These are phyloP conservation scores for Virgularia gustaviana DNA, from an alignment of 92 coral and sea anemone genomes.

Conservation along the genomic window DNA sequence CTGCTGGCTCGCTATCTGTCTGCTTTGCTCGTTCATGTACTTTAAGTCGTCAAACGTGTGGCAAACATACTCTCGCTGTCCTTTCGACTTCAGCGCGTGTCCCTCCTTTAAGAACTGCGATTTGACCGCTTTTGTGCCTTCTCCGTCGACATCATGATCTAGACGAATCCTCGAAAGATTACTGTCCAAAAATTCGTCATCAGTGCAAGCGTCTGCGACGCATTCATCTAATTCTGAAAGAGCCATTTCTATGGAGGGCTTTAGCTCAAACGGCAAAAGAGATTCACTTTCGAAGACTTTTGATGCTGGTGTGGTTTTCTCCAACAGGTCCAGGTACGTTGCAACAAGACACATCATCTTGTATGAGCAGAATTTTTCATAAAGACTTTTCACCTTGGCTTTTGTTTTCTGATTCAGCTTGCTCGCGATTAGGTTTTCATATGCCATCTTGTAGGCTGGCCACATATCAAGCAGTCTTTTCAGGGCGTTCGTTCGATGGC, in stretches of 20 bases:
- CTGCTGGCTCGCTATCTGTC: conserved; percentile 8
- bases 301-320: conserved; percentile 13
- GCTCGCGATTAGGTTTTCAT: conserved; percentile 14
- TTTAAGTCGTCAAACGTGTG: conserved; percentile 5
- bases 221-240: conserved; percentile 12
- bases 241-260: conserved; percentile 4
- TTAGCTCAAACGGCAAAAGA: conserved; percentile 5
- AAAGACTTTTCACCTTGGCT: not conserved
- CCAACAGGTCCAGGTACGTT: conserved; percentile 5
- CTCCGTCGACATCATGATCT: not conserved
- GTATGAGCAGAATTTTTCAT: conserved; percentile 15
- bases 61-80: not conserved
- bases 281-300: conserved; percentile 23
- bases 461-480: not conserved
- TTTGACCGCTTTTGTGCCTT: too few species aligned
- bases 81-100: conserved; percentile 1
- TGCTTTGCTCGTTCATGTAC: conserved; percentile 7
- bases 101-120: conserved; percentile 16
- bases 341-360: conserved; percentile 14
- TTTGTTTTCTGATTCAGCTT: not conserved
- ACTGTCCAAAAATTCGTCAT: not conserved
- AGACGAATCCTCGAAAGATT: conserved; percentile 8
- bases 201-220: conserved; percentile 14
- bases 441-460: conserved; percentile 15
- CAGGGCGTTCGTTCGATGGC: not conserved